Conservation (phyloP, 2,888 invertebrate species). For the Caenorhabditis macrosperma region DNA sequence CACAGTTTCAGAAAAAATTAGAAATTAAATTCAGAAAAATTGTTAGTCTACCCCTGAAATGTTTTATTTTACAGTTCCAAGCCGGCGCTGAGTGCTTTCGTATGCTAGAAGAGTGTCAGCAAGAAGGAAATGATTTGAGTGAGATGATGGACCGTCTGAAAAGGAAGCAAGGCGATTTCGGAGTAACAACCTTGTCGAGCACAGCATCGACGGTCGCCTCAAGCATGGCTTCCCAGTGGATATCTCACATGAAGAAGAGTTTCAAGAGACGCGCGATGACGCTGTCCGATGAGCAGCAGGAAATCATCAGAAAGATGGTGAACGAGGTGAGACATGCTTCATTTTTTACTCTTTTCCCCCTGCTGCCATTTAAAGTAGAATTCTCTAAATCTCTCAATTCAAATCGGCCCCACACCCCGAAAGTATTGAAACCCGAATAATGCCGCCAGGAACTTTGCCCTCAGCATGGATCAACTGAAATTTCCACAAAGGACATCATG, state of each 20-base stretch:
- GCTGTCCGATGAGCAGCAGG: conserved; percentile 39
- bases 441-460: conserved; percentile 27
- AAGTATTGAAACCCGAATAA: background rate
- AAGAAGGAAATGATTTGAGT: conserved; percentile 2
- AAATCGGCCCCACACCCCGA: background rate
- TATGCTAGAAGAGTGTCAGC: conserved; percentile 7
- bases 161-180: conserved; percentile 5
- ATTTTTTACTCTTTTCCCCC: background rate
- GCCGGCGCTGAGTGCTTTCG: conserved; percentile 9
- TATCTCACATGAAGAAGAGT: conserved; percentile 28
- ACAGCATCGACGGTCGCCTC: conserved; percentile 35
- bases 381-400: no score
- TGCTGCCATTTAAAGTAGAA: no score
- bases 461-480: conserved; percentile 17
- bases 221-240: conserved; percentile 33
- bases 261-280: conserved; percentile 16
- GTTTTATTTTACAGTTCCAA: background rate
- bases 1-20: no score
- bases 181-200: conserved; percentile 3
- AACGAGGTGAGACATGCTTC: conserved; percentile 27
- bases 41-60: no score
- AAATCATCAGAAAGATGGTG: conserved; percentile 11
- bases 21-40: no score
- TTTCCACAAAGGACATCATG: conserved; percentile 21
- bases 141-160: conserved; percentile 9